Evolutionary conservation across 2,797 vertebrate species (phyloP).

Genomic region (Urophycis tenuis): DNA sequence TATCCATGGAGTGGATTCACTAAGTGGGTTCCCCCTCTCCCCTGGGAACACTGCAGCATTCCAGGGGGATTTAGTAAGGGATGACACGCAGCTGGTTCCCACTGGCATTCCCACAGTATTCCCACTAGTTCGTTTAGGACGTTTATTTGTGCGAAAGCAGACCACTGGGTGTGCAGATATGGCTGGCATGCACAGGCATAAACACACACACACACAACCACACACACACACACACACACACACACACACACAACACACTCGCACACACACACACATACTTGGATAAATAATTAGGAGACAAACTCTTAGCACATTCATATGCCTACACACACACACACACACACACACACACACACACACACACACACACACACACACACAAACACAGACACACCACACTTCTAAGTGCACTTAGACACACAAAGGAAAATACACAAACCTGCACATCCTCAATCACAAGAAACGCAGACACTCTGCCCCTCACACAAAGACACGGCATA

Average conservation of each 20-base stretch:
- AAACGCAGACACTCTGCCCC: too few relatives aligned
- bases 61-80: constrained; percentile 35
- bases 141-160: constrained; percentile 6
- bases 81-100: constrained; percentile 32
- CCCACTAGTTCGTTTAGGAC: constrained; percentile 29
- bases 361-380: too few relatives aligned
- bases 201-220: not conserved
- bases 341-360: too few relatives aligned
- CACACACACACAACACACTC: not conserved
- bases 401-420: not conserved
- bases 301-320: too few relatives aligned
- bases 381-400: too few relatives aligned
- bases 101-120: constrained; percentile 44
- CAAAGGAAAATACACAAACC: too few relatives aligned
- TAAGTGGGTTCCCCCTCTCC: constrained; percentile 35
- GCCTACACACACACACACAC: not conserved
- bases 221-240: not conserved
- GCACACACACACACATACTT: too few relatives aligned
- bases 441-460: too few relatives aligned
- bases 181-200: not conserved
- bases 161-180: not conserved
- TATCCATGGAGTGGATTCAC: constrained; percentile 42
- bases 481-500: too few relatives aligned
- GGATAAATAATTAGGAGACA: too few relatives aligned
- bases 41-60: constrained; percentile 38